Evolutionary conservation across 1,140 invertebrate genomes (phyloP).

Genomic region (Saccostrea glomerata): DNA sequence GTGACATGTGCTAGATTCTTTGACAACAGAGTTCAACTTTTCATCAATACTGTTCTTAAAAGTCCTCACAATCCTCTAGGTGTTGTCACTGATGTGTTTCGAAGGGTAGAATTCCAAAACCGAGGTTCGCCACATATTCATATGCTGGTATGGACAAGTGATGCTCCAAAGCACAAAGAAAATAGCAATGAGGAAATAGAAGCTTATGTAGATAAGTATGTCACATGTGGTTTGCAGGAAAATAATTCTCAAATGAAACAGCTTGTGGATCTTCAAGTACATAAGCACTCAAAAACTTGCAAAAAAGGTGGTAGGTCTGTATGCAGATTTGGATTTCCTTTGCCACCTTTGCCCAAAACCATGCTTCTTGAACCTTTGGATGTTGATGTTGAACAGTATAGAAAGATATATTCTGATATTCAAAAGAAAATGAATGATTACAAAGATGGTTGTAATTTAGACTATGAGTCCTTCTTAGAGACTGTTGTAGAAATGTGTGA

Average conservation of each 20-base stretch:
- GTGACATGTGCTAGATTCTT: constrained; percentile 60
- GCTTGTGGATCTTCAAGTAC: constrained; percentile 54
- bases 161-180: constrained; percentile 46
- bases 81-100: constrained; percentile 52
- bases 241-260: constrained; percentile 46
- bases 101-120: constrained; percentile 53
- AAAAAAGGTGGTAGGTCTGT: constrained; percentile 53
- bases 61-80: constrained; percentile 44
- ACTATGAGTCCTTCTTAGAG: constrained; percentile 55
- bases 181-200: constrained; percentile 36
- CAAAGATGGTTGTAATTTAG: constrained; percentile 42
- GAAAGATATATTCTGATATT: constrained; percentile 44
- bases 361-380: constrained; percentile 59
- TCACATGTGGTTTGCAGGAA: constrained; percentile 48
- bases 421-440: constrained; percentile 46
- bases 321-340: constrained; percentile 62
- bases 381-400: constrained; percentile 39
- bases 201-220: constrained; percentile 50
- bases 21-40: constrained; percentile 49
- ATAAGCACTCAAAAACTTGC: constrained; percentile 62
- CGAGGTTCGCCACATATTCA: constrained; percentile 55
- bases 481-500: constrained; percentile 50
- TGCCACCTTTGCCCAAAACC: constrained; percentile 58
- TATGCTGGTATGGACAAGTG: constrained; percentile 50
- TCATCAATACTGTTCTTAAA: constrained; percentile 52